Evolutionary conservation across 2,113 vertebrate species (phyloP).

Genomic region (Callipepla californica): DNA sequence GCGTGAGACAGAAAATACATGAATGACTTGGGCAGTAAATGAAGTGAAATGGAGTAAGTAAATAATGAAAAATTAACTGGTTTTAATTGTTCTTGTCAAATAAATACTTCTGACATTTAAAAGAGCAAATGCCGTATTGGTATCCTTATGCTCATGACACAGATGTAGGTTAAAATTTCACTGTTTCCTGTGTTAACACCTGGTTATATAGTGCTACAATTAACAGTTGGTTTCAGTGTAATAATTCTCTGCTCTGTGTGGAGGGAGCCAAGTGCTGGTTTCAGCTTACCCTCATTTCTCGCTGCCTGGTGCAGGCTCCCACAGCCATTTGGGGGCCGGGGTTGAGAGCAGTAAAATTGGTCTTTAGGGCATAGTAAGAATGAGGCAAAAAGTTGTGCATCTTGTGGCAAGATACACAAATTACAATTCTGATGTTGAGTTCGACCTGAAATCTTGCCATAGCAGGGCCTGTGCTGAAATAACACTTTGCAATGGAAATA

Average conservation of each 20-base stretch:
- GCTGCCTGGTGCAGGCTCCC: not conserved
- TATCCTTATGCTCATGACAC: not conserved
- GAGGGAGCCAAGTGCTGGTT: conserved; percentile 30
- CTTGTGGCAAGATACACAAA: not conserved
- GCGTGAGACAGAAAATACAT: not conserved
- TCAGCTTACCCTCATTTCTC: not conserved
- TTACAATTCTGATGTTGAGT: too few species aligned
- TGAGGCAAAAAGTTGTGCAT: not conserved
- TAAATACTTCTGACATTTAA: not conserved
- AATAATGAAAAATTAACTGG: not conserved
- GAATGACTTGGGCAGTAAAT: not conserved
- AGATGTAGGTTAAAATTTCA: not conserved
- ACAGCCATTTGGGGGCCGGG: not conserved
- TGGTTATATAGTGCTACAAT: not conserved
- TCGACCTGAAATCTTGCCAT: not conserved
- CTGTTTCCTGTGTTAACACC: not conserved
- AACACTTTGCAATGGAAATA: not conserved
- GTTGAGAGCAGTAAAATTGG: not conserved
- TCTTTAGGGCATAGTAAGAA: not conserved
- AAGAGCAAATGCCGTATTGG: not conserved
- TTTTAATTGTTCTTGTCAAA: not conserved
- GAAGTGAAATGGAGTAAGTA: not conserved
- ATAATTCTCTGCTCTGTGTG: not conserved
- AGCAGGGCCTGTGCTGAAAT: conserved; percentile 7
- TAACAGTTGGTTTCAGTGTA: not conserved